phyloP scores from a whole-genome alignment of 2,797 vertebrate genomes.

The Tympanoctomys barrerae region DNA sequence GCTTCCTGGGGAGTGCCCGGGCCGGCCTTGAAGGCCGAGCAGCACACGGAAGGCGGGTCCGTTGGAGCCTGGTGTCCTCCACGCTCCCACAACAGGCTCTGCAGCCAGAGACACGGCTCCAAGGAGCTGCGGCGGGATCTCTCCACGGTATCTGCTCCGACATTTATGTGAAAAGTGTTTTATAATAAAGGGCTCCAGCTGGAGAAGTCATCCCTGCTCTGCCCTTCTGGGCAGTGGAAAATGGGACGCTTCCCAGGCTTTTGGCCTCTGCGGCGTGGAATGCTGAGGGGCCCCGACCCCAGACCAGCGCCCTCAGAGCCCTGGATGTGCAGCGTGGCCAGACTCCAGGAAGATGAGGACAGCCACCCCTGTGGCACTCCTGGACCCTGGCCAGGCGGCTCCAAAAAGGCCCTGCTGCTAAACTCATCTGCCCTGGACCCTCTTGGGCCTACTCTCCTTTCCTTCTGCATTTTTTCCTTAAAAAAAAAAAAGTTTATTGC shows the following conservation, averaged over 20 bases:
- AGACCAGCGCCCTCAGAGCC: neutral
- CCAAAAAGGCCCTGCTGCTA: slow-evolving; percentile 41
- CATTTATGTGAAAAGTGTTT: neutral
- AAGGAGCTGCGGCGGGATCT: neutral
- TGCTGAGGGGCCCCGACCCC: neutral
- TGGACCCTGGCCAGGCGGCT: slow-evolving; percentile 25
- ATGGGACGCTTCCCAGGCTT: neutral
- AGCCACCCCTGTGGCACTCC: neutral
- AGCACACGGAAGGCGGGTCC: neutral
- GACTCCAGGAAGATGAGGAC: neutral
- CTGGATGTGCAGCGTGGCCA: neutral
- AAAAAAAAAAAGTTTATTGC: neutral
- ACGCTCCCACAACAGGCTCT: neutral
- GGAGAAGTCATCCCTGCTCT: slow-evolving; percentile 9
- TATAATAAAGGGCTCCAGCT: slow-evolving; percentile 59
- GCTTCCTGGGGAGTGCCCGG: neutral
- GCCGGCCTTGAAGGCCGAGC: neutral
- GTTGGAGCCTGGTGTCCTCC: neutral
- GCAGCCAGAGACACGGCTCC: neutral
- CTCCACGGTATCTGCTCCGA: neutral
- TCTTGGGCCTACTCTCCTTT: neutral
- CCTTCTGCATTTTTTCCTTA: neutral
- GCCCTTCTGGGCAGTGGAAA: neutral
- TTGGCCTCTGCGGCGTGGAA: neutral
- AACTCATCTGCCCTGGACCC: neutral